These are phyloP conservation scores for Platycheirus albimanus DNA, from an alignment of 2,888 invertebrate species.

Conservation along the genomic window DNA sequence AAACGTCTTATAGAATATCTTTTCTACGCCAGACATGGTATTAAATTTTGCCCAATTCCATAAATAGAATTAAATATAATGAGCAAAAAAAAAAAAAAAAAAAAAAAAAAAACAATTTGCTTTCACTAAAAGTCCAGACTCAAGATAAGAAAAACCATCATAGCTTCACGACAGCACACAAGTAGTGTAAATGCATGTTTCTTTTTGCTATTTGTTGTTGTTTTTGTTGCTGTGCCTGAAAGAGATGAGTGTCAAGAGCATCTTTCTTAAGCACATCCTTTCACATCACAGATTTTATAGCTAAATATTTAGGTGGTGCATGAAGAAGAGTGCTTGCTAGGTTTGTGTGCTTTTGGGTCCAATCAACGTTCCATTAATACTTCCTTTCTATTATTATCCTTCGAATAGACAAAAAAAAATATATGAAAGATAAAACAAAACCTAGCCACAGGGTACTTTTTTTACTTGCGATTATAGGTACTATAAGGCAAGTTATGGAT, in stretches of 20 bases:
- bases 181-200: slow-evolving; percentile 18
- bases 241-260: slow-evolving; percentile 52
- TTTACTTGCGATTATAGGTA: no score
- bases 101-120: background rate
- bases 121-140: slow-evolving; percentile 4
- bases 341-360: slow-evolving; percentile 32
- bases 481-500: no score
- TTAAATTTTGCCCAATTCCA: slow-evolving; percentile 14
- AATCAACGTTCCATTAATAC: slow-evolving; percentile 60
- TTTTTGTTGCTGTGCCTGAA: slow-evolving; percentile 26
- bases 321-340: slow-evolving; percentile 5
- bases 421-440: slow-evolving; percentile 40
- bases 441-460: slow-evolving; percentile 43
- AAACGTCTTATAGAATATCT: background rate
- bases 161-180: background rate
- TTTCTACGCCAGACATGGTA: slow-evolving; percentile 17
- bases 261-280: slow-evolving; percentile 34
- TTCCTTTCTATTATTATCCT: slow-evolving; percentile 45
- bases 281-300: slow-evolving; percentile 31
- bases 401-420: slow-evolving; percentile 22
- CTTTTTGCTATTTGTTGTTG: no score
- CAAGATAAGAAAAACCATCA: slow-evolving; percentile 14
- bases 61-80: no score
- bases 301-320: slow-evolving; percentile 39
- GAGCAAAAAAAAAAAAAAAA: background rate